A percentile compares a stretch with the other conserved stretches of the same genome.
Conservation (phyloP, 2,797 vertebrate species). For the Fundulus diaphanus region DNA sequence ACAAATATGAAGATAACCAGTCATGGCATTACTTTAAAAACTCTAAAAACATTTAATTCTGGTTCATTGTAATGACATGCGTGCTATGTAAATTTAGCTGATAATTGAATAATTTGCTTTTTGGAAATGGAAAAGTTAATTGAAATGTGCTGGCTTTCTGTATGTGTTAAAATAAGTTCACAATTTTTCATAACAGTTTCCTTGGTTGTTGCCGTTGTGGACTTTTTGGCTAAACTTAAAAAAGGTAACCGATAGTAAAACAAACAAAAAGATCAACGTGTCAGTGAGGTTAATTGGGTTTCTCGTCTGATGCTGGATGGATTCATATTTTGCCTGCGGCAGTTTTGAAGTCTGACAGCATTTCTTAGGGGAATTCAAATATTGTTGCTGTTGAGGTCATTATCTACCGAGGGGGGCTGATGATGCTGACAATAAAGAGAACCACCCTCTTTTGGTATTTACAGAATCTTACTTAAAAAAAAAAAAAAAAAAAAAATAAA, state of each 20-base stretch:
- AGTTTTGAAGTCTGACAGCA: background rate
- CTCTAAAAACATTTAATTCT: no score
- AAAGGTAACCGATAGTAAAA: background rate
- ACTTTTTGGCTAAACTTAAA: background rate
- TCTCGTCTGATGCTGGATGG: background rate
- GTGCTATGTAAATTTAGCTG: no score
- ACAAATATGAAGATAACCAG: no score
- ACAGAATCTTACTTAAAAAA: background rate
- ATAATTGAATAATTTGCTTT: no score
- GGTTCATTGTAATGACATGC: no score
- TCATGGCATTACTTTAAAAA: no score
- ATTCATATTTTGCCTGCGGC: slow-evolving; percentile 1
- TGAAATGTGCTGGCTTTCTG: background rate
- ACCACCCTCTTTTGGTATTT: background rate
- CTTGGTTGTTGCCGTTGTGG: no score
- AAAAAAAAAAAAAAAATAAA: no score
- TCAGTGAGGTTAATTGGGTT: background rate
- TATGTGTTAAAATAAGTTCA: background rate
- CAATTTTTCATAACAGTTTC: background rate
- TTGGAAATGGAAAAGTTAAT: no score
- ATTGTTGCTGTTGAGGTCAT: background rate
- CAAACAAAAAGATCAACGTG: background rate
- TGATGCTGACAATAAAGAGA: background rate
- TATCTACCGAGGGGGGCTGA: background rate
- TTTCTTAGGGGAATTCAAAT: background rate